Percentiles rank a stretch among this genome's conserved stretches.
phyloP scores from a whole-genome alignment of 2,888 invertebrate species.

The Sussaba pulchella region DNA sequence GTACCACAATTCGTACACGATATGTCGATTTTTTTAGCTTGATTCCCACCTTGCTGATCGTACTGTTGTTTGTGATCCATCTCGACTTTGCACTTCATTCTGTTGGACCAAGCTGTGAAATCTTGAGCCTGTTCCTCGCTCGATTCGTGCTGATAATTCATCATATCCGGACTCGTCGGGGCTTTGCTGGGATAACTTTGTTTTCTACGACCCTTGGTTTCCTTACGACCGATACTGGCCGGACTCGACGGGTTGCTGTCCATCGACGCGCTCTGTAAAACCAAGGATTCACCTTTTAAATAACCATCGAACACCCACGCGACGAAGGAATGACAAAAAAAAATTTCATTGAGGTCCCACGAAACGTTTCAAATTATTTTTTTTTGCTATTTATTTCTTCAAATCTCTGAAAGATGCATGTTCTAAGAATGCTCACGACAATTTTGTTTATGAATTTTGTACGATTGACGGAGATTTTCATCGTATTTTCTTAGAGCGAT shows the following conservation, averaged over 20 bases:
- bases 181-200: constrained; percentile 92
- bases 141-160: constrained; percentile 80
- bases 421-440: too few relatives aligned
- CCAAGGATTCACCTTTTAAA: not conserved
- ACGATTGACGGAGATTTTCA: too few relatives aligned
- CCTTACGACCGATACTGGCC: constrained; percentile 84
- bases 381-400: too few relatives aligned
- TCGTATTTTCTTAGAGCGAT: too few relatives aligned
- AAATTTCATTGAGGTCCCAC: too few relatives aligned
- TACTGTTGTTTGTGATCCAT: constrained; percentile 67
- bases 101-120: constrained; percentile 82
- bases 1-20: constrained; percentile 98
- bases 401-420: too few relatives aligned
- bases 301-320: not conserved
- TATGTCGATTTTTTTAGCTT: constrained; percentile 89
- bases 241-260: constrained; percentile 84
- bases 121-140: constrained; percentile 82
- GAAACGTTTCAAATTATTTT: too few relatives aligned
- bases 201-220: constrained; percentile 90
- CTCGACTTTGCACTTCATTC: constrained; percentile 75
- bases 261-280: constrained; percentile 80
- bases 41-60: constrained; percentile 79
- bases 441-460: too few relatives aligned
- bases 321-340: not conserved
- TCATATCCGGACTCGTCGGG: constrained; percentile 81